Evolutionary conservation across 2,888 invertebrate species (phyloP), one percentile per base, ranked within the genome.

Genomic region (Agonopterix subpropinquella): DNA sequence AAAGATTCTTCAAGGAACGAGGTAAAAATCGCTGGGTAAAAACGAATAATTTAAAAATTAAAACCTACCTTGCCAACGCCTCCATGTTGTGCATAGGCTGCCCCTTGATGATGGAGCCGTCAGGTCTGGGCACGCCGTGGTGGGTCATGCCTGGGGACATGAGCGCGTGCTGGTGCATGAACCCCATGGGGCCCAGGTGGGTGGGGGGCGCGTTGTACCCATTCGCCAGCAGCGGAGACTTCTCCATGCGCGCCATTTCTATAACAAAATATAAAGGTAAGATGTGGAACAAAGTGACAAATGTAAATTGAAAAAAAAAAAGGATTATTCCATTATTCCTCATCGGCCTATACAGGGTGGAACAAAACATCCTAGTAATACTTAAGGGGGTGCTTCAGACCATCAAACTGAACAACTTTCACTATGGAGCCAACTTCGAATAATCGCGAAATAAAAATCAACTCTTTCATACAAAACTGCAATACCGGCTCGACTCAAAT

Each of bases 171-270:
- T 96, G 92, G 80, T 96, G 96, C 96, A 96, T 96, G 89, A 97
- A 96, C 73, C 96, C 96, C 95, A 97, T 96, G 71, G 96, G 97
- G 74, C 95, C 95, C 64, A 96, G 92, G 80, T 96, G 94, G 53
- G 95, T 95, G 51, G 97, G 97, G 53, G 96, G 97, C 62, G 96
- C 96, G 86, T 96, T 97, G 91, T 97, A 97, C 56, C 97, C 97
- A 76, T 97, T 97, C 53, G 96, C 96, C 64, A 97, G 90, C 41
- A 97, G 90, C 36, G 97, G 97, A 13, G 96, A 96, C 83, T 97
- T 97, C 81, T 97, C 97, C 92, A 96, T 89, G 61, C 96, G 92
- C 47, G 95, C 94, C 84, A 95, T 93, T 88, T 96, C 96, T 95
- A 91, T 46, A 80, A 82, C 28, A 28, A 28, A 28, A 28, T 28